Evolutionary conservation across 1,140 invertebrate genomes (phyloP).

Genomic region (Ostrea edulis): DNA sequence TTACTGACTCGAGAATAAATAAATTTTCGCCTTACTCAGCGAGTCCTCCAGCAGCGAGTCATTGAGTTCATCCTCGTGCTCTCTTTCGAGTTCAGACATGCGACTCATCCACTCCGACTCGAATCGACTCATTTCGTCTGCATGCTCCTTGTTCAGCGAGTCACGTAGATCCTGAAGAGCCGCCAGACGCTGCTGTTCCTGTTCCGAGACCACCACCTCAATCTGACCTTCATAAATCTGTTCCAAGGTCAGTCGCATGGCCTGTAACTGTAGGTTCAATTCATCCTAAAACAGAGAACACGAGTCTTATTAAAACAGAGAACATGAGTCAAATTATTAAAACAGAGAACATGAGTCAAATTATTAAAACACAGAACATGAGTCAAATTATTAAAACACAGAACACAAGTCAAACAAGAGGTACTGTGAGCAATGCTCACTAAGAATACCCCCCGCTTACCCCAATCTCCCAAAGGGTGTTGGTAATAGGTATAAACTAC

Average conservation of each 20-base stretch:
- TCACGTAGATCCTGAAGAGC: conserved; percentile 59
- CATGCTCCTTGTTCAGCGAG: conserved; percentile 65
- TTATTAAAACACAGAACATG: no score
- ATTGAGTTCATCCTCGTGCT: conserved; percentile 54
- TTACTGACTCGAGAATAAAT: no score
- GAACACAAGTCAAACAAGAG: no score
- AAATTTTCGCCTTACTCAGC: conserved; percentile 51
- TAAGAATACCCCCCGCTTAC: no score
- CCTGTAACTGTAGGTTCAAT: conserved; percentile 67
- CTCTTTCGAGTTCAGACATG: conserved; percentile 58
- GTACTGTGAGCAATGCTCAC: no score
- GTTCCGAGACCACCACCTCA: conserved; percentile 63
- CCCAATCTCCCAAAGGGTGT: no score
- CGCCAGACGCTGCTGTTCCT: conserved; percentile 62
- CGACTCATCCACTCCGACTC: conserved; percentile 57
- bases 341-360: no score
- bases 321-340: background rate
- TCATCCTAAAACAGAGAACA: conserved; percentile 63
- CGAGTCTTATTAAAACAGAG: no score
- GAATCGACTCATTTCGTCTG: conserved; percentile 67
- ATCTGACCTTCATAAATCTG: conserved; percentile 69
- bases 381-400: no score
- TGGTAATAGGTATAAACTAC: no score
- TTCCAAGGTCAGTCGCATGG: conserved; percentile 69
- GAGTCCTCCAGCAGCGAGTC: conserved; percentile 52